Percentiles rank a stretch among this genome's conserved stretches.
These are phyloP conservation scores for Neodiprion fabricii DNA, from an alignment of 1,140 invertebrate species.

Conservation along the genomic window DNA sequence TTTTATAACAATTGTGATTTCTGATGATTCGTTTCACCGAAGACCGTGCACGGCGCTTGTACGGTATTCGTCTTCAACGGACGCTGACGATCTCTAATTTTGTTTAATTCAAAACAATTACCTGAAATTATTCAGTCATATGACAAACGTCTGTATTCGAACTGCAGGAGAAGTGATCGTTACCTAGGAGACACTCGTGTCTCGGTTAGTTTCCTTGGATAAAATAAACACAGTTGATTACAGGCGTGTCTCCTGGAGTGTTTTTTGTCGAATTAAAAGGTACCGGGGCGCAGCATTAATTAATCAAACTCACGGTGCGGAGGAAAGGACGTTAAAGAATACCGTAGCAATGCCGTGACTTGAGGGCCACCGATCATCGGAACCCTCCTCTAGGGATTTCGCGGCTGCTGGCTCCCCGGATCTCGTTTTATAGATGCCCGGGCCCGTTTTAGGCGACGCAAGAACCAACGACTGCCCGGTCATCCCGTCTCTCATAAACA, in stretches of 20 bases:
- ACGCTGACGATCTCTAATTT: too few relatives aligned
- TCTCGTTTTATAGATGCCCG: background rate
- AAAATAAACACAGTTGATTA: constrained; percentile 1
- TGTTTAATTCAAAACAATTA: too few relatives aligned
- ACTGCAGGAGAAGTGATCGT: background rate
- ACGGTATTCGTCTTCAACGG: too few relatives aligned
- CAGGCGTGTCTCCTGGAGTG: background rate
- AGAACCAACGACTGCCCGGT: background rate
- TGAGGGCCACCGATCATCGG: background rate
- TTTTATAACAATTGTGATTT: too few relatives aligned
- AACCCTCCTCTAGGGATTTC: background rate
- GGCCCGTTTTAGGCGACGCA: background rate
- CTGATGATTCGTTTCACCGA: too few relatives aligned
- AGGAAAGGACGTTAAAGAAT: background rate
- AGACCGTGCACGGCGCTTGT: too few relatives aligned
- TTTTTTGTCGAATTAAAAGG: background rate
- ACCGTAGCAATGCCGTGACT: background rate
- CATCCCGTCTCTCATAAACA: background rate
- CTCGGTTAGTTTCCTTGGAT: background rate
- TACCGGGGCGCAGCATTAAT: background rate
- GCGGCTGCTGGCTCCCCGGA: background rate
- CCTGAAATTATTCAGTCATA: too few relatives aligned
- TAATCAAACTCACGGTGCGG: background rate
- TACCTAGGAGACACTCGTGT: background rate
- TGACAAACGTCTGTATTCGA: too few relatives aligned